Evolutionary conservation across 2,113 vertebrate genomes (phyloP).

Genomic region (Ardeotis arabs): DNA sequence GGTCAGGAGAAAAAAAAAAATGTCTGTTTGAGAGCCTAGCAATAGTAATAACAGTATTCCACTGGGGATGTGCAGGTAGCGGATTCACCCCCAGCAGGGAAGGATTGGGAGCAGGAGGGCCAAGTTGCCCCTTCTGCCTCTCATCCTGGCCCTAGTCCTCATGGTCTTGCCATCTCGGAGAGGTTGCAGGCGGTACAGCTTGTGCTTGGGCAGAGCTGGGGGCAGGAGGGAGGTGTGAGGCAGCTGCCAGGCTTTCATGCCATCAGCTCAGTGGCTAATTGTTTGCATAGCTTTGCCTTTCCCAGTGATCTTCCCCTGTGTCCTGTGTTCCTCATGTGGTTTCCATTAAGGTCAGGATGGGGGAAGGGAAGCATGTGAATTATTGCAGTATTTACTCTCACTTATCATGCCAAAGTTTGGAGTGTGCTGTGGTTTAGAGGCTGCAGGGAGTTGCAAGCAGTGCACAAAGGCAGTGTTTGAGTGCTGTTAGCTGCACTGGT

Average conservation of each 20-base stretch:
- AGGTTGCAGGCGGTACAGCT: neutral
- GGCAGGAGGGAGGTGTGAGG: neutral
- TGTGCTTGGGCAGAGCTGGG: neutral
- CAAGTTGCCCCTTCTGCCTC: neutral
- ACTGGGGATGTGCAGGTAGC: neutral
- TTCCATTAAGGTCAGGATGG: neutral
- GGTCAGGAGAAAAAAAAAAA: neutral
- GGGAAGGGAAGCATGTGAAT: conserved; percentile 13
- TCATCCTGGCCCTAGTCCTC: neutral
- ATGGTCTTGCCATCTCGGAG: neutral
- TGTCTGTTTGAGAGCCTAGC: neutral
- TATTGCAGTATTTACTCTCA: neutral
- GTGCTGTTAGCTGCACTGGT: neutral
- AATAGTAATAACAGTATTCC: neutral
- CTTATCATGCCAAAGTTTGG: neutral
- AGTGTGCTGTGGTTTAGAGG: neutral
- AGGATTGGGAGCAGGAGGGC: neutral
- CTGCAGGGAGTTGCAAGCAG: neutral
- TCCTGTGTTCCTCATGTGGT: conserved; percentile 23
- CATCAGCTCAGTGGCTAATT: neutral
- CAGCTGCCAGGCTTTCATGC: neutral
- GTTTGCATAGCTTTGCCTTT: neutral
- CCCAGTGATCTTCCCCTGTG: neutral
- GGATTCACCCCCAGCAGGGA: neutral
- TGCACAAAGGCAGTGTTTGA: neutral